Base-by-base conservation (phyloP, 2,797 vertebrate species). In the Petrocephalus sullivani region DNA sequence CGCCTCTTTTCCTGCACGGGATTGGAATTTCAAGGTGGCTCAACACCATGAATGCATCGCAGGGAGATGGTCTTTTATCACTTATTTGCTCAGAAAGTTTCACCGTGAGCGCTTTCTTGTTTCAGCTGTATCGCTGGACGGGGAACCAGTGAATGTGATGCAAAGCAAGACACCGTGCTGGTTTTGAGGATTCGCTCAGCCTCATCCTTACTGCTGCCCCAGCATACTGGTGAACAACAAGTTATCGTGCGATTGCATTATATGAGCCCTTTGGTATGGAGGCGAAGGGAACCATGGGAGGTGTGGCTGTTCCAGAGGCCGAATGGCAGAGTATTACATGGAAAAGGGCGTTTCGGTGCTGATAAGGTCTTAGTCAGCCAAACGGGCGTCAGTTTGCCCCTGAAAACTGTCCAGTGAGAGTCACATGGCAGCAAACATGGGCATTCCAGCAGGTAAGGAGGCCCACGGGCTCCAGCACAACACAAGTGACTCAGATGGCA, bases 261-360 rank as follows among this genome's bases (percentile, higher is more conserved):
- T 90, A 90, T 51, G 37, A 87, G 88, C 90, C 89, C 88, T 83
- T 86, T 88, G 37, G 85, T n/a, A 90, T 87, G 88, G 86, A 86
- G 83, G 23, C 28, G 41, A n/a, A 8, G 3, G 23, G 7, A n/a
- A n/a, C 21, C 3, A 16, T 1, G 7, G 53, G 83, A 33, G 60
- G 88, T 37, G 88, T 85, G 88, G 82, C 33, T 21, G 19, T 28
- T 51, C 46, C 57, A 12, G n/a, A 61, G 58, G 37, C 85, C n/a
- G 49, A 71, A 61, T 21, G 51, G 57, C 81, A 67, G 87, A 28
- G 46, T 46, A 49, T 75, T 86, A 41, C 81, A 64, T 12, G 87
- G 56, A 60, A 61, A 61, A 85, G 51, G 87, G 67, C 28, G 57
- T 89, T 88, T 75, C 56, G 8, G 64, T 61, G 83, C 84, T 89